Evolutionary conservation across 2,888 invertebrate genomes (phyloP).

Genomic region (Celastrina argiolus): DNA sequence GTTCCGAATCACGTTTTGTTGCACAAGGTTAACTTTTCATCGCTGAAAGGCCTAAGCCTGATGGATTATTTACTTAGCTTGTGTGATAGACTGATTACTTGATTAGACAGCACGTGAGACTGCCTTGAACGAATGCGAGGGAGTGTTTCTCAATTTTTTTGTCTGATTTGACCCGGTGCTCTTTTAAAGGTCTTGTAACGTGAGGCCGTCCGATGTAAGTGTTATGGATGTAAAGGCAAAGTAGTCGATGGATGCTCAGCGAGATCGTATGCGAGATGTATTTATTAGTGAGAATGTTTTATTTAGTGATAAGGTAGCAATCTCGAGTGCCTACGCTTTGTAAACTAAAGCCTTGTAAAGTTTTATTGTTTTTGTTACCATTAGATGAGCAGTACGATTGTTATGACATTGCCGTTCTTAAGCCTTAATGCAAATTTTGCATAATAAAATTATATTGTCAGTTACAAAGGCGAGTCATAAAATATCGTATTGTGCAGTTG

Average conservation of each 20-base stretch:
- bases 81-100: slow-evolving; percentile 61
- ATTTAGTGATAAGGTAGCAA: slow-evolving; percentile 69
- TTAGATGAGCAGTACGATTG: slow-evolving; percentile 60
- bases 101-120: slow-evolving; percentile 50
- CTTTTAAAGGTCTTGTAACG: slow-evolving; percentile 66
- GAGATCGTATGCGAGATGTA: slow-evolving; percentile 64
- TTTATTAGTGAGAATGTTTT: slow-evolving; percentile 76
- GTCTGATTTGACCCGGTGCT: slow-evolving; percentile 76
- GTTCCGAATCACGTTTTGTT: slow-evolving; percentile 72
- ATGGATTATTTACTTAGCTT: slow-evolving; percentile 53
- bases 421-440: slow-evolving; percentile 5
- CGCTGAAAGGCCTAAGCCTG: slow-evolving; percentile 51
- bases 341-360: slow-evolving; percentile 72
- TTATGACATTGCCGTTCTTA: slow-evolving; percentile 1
- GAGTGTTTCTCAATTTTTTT: slow-evolving; percentile 43
- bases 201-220: slow-evolving; percentile 66
- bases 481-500: slow-evolving; percentile 43
- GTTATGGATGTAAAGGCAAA: slow-evolving; percentile 45
- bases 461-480: slow-evolving; percentile 10
- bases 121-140: slow-evolving; percentile 50
- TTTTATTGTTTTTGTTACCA: slow-evolving; percentile 77
- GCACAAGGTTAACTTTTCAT: slow-evolving; percentile 73
- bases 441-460: slow-evolving; percentile 12
- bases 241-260: slow-evolving; percentile 44
- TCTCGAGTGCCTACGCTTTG: slow-evolving; percentile 79